Base-by-base conservation (phyloP, 1,140 invertebrate species). In the Sipha flava region DNA sequence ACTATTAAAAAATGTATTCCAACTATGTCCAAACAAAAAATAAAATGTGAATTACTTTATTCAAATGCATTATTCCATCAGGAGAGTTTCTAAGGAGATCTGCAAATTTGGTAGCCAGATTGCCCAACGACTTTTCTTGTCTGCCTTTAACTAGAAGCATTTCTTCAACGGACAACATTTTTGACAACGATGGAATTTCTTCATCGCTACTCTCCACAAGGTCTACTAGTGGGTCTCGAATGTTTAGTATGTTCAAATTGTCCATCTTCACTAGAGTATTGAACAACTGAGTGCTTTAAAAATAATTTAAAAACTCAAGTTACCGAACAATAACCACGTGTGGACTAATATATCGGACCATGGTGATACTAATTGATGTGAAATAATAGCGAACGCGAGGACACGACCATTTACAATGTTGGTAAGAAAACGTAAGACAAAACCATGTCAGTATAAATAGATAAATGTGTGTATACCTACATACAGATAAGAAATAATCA, bases 101-200 rank as follows among this genome's bases (percentile, higher is more conserved):
- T 72, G 98, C 93, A 88, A 98, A 99, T 84, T 94, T 93, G 84
- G 95, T 95, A 37, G 97, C 98, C 80, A 98, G 88, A 81, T 96
- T 89, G 82, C 95, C 95, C 72, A 98, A 88, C 57, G 95, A 98
- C 80, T 95, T 95, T 84, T 96, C 94, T 83, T 93, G 93, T 66
- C 94, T 77, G 7, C 73, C 73, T 59, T 43, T 77, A 0, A 34
- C 73, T 16, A 57, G 43, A 57, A 75, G 47, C n/a, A 77, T 77
- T 3, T 77, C 73, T n/a, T 77, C 73, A 16, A 77, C 73, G 7
- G 73, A 23, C 34, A 77, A n/a, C 14, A 77, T 10, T 14, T 77
- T 77, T n/a, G 73, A 14, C 9, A 49, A 47, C 18, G 43, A 49
- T 14, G n/a, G 14, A 14, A 7, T 31, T 26, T 77, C 47, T 1